These are phyloP conservation scores for Alcis repandata DNA, from an alignment of 2,888 invertebrate genomes.

Conservation along the genomic window DNA sequence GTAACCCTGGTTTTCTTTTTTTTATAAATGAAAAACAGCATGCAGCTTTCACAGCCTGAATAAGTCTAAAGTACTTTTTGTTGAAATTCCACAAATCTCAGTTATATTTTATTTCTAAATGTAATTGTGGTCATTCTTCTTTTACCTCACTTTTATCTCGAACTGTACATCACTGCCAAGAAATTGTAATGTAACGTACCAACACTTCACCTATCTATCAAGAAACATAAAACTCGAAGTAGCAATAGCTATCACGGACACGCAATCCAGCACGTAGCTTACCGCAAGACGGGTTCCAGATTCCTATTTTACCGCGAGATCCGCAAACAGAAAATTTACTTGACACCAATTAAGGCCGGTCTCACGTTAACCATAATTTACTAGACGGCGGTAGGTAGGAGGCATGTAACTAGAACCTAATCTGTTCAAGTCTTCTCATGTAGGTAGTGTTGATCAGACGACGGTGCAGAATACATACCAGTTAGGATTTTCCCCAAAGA, in stretches of 20 bases:
- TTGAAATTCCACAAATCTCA: no score
- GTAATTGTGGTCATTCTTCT: not conserved
- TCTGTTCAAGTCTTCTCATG: slow-evolving; percentile 6
- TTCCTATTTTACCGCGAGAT: slow-evolving; percentile 42
- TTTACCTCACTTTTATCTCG: no score
- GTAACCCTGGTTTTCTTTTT: no score
- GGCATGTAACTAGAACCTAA: slow-evolving; percentile 20
- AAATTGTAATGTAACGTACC: not conserved
- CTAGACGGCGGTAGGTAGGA: slow-evolving; percentile 23
- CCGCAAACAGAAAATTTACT: slow-evolving; percentile 49
- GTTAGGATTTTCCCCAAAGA: slow-evolving; percentile 44
- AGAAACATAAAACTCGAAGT: slow-evolving; percentile 6
- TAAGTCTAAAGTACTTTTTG: no score
- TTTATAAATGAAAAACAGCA: no score
- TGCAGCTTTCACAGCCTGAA: no score
- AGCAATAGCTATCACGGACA: slow-evolving; percentile 13
- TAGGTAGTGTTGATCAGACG: slow-evolving; percentile 25
- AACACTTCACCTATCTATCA: not conserved
- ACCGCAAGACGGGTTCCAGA: slow-evolving; percentile 43
- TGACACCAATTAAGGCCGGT: slow-evolving; percentile 50
- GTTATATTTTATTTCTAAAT: no score
- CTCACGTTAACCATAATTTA: slow-evolving; percentile 44
- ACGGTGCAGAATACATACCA: slow-evolving; percentile 21
- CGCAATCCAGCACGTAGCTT: slow-evolving; percentile 39
- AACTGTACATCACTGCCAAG: not conserved